A percentile compares a stretch with the other conserved stretches of the same genome.
Evolutionary conservation across 2,797 vertebrate genomes (phyloP).

Genomic region (Phylloscopus collybita): DNA sequence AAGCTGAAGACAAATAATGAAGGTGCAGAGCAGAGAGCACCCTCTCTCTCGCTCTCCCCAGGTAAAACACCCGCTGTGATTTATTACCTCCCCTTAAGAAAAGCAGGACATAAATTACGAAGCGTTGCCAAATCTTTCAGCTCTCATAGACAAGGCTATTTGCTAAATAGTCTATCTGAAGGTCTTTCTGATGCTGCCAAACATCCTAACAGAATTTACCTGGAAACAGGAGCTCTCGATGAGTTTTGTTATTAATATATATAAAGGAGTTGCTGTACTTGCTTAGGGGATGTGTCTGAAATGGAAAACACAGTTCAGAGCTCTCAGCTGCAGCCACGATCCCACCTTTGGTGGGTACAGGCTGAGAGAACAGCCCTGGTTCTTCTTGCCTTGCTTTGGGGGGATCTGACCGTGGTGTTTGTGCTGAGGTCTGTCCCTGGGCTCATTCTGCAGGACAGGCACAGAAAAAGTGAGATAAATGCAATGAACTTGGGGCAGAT

Average conservation of each 20-base stretch:
- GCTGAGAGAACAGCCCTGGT: neutral
- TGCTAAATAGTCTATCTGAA: neutral
- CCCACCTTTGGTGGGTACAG: neutral
- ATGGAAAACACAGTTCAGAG: neutral
- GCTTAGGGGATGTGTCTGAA: neutral
- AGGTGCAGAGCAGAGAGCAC: slow-evolving; percentile 7
- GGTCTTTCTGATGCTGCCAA: slow-evolving; percentile 1
- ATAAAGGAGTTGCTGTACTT: neutral
- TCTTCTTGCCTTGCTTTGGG: neutral
- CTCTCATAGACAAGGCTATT: neutral
- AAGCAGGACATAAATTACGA: neutral
- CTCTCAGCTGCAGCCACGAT: neutral
- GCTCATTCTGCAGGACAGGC: neutral
- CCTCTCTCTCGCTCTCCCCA: neutral
- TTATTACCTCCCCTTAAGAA: slow-evolving; percentile 4
- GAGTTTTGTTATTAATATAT: neutral
- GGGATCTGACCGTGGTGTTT: neutral
- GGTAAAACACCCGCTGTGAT: slow-evolving; percentile 36
- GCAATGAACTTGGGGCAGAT: neutral
- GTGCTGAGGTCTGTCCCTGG: neutral
- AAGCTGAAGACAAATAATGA: slow-evolving; percentile 42
- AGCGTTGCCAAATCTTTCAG: neutral
- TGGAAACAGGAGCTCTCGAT: neutral
- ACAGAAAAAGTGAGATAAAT: neutral
- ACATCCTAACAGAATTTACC: neutral